Evolutionary conservation across 2,113 vertebrate genomes (phyloP).

Genomic region (Spermophilus dauricus): DNA sequence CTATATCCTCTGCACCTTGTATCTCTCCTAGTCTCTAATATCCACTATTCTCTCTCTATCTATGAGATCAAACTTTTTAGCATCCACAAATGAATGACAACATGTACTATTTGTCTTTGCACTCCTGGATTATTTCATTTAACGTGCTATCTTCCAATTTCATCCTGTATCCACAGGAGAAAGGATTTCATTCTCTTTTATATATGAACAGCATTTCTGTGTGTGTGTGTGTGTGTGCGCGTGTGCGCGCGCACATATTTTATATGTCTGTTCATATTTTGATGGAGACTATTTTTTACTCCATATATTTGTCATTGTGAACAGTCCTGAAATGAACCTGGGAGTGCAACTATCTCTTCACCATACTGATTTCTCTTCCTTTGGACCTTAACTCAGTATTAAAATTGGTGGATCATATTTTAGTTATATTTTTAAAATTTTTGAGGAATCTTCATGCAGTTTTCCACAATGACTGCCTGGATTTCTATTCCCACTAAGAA

Average conservation of each 20-base stretch:
- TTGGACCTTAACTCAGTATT: too few relatives aligned
- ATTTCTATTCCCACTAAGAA: not conserved
- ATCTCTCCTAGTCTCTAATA: not conserved
- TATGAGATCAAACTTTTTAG: not conserved
- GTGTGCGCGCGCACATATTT: too few relatives aligned
- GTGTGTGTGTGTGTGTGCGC: too few relatives aligned
- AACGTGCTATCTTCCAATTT: too few relatives aligned
- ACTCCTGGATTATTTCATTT: too few relatives aligned
- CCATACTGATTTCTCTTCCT: too few relatives aligned
- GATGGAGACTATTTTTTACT: not conserved
- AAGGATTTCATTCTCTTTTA: not conserved
- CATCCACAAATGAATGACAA: not conserved
- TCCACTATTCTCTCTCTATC: not conserved
- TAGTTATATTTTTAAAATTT: not conserved
- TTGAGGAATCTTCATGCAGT: not conserved
- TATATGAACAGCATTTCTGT: not conserved
- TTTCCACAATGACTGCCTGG: not conserved
- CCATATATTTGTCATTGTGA: not conserved
- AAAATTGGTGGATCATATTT: not conserved
- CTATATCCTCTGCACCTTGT: not conserved
- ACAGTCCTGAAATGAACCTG: not conserved
- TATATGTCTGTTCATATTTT: not conserved
- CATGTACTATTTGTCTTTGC: not conserved
- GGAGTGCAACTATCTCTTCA: not conserved
- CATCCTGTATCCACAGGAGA: too few relatives aligned